Evolutionary conservation across 2,888 invertebrate genomes (phyloP), one percentile per base, ranked within the genome.

Genomic region (Omphaloscelis lunosa): DNA sequence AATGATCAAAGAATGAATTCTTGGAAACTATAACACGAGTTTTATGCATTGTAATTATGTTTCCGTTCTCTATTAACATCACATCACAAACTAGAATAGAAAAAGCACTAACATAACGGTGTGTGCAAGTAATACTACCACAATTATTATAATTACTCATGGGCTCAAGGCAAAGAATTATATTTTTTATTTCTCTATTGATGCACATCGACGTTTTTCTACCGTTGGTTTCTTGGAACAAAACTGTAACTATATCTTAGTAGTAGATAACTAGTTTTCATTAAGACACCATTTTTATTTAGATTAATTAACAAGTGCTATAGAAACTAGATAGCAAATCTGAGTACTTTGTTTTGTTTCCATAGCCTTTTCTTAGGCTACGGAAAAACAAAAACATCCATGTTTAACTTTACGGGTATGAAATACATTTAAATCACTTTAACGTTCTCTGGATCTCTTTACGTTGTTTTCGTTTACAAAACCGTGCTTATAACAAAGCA

Each of bases 111-210:
- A 23, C 72, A 68, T 58, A 81, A 68, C 67, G 48, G 53, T 29
- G 48, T 73, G 11, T 67, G 51, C 63, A 68, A 68, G 63, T 48
- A 67, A 79, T 53, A 71, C 34, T 51, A 62, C 59, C 53, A 80
- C 69, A 84, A 80, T 72, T 75, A 65, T 80, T 65, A 59, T 82
- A 80, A 80, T 72, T 80, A 69, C 69, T 65, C 41, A 39, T 67
- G 48, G 69, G 73, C 69, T 79, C 59, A 48, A 51, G 17, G 41
- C 34, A 34, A 63, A 45, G 65, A 15, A 53, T 77, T 71, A 48
- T 34, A 39, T 27, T 84, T 84, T 82, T 82, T 84, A 63, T 23
- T 59, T 59, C 59, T 45, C 12, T 62, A 65, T 84, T 63, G 62
- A 59, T 59, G 27, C 29, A 63, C 45, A 39, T n/a, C 65, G 20